Evolutionary conservation across 1,140 invertebrate genomes (phyloP), one percentile per base, ranked within the genome.

Genomic region (Drosophila asahinai): DNA sequence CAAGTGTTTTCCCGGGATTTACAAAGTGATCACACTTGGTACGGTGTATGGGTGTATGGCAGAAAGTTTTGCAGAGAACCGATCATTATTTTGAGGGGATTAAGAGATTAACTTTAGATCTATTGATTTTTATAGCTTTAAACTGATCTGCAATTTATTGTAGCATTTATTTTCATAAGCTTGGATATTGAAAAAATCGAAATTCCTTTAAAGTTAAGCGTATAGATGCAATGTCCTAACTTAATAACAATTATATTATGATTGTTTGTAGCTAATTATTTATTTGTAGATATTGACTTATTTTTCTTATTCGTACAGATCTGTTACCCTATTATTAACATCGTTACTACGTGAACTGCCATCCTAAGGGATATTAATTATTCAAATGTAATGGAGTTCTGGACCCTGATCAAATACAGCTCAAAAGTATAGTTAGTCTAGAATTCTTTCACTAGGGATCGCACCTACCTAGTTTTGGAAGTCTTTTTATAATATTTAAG

Each of bases 1-100:
- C 77, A 83, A 91, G 90, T 92, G 83, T 90, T 92, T 91, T 91
- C 90, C 81, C 72, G 81, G 90, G 90, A 92, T 86, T 91, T 66
- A 81, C 74, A 64, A 78, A 42, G 33, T 22, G 38, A 43, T 47
- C 67, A 43, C n/a, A 71, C 25, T 30, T 51, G 9, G 25, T 22
- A 0, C 5, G 22, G 22, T 25, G 19, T 19, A 51, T 22, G 1
- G 1, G 22, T 17, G n/a, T 33, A 40, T 48, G 33, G 43, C 64
- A 25, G 25, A 72, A 48, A 22, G 33, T 19, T 51, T 68, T 40
- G 40, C 25, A 49, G 33, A 8, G 27, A 9, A 9, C 0, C 12
- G 2, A 33, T 5, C 4, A 30, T 30, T 45, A 15, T 48, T 61
- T 48, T 12, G 9, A 15, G 5, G 19, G 14, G 19, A n/a, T 15